Base-by-base conservation (phyloP, 2,888 invertebrate genomes). In the Sesia bembeciformis region DNA sequence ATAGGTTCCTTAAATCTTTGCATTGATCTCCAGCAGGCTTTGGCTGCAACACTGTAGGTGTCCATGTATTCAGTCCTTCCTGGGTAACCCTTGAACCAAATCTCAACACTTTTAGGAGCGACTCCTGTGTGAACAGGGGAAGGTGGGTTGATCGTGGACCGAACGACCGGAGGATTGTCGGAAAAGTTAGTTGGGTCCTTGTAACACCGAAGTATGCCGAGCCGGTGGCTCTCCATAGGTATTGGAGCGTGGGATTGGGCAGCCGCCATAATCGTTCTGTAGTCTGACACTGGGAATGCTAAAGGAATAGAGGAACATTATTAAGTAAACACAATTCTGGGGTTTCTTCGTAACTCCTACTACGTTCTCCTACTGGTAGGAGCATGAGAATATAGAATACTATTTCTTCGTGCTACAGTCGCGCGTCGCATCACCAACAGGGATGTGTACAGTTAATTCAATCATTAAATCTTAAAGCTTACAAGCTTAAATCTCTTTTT, bases 41-140 rank as follows among this genome's bases (percentile, higher is more conserved):
- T 76, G 0, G 92, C 93, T n/a, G 91, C 72, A 42, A 92, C 90
- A 60, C 91, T 91, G 55, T 91, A 90, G 0, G 90, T 91, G 59
- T 93, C 93, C 82, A 82, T 83, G 61, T 93, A 94, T 65, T 93
- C 93, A 0, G 92, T 90, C 43, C 91, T 79, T 0, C 92, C 92
- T 0, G 92, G 92, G 63, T 77, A 90, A n/a, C 85, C 89, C 0
- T 84, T 74, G 60, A 89, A 90, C 90, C 91, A 93, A 38, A 84
- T 80, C 53, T 88, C 82, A 7, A 91, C 70, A 0, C 89, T 75
- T 52, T 84, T 76, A 0, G 93, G 92, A 7, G 84, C 57, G 0
- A 87, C 79, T 0, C 84, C 88, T 0, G 79, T 84, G 52, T 86
- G 82, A 0, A 84, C 70, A 0, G 58, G 58, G 0, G 78, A 64